Evolutionary conservation across 1,140 invertebrate species (phyloP), one percentile per base, ranked within the genome.

Genomic region (Panulirus ornatus): DNA sequence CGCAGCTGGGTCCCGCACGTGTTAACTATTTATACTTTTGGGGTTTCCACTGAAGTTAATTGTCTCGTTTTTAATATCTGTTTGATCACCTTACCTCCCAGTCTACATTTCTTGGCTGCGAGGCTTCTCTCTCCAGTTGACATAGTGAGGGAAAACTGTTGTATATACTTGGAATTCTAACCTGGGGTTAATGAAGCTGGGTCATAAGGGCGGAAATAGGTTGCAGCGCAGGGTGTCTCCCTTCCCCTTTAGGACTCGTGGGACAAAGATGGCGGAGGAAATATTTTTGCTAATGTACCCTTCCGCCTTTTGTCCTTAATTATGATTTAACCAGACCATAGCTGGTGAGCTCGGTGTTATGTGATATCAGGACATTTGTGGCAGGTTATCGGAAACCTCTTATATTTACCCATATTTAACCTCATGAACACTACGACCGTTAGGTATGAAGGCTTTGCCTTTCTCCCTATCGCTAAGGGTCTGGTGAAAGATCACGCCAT

Each of bases 11-110:
- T 2, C 30, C 83, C 9, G 66, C 83, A 73, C 83, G 83, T 84
- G 83, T 84, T 84, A 47, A 73, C 83, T 84, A 84, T 84, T 84
- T 84, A 84, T 84, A 84, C 66, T 42, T 71, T 11, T 51, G 38
- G 82, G 58, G 58, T 27, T 66, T 66, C n/a, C 58, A 66, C 27
- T 66, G 2, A 6, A 5, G n/a, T 66, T 27, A 66, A 66, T 66
- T 30, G 58, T 30, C n/a, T 66, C 58, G n/a, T 66, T 66, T 47
- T 66, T 66, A 30, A 8, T 6, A 66, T 66, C 44, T 47, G 58
- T 66, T 27, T 3, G 0, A 27, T 66, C 19, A 22, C 58, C 27
- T 30, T 66, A 66, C 22, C 58, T 30, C 27, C 8, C 58, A n/a
- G 8, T 66, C 30, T 5, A 8, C 8, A 66, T 66, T 30, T 0